These are phyloP conservation scores for Rhincodon typus DNA, from an alignment of 2,797 vertebrate species.

Conservation along the genomic window DNA sequence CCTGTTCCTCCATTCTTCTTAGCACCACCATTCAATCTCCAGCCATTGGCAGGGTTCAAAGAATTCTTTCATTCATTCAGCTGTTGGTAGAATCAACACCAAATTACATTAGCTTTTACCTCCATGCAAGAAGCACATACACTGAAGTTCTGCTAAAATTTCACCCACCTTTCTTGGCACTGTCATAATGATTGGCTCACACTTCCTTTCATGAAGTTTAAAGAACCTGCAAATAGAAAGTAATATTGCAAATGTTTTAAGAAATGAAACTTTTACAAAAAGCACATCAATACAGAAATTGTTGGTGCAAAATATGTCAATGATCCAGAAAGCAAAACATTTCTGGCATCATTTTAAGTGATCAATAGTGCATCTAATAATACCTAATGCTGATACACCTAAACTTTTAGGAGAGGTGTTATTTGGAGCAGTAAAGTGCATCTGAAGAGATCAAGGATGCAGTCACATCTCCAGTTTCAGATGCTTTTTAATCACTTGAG, in stretches of 20 bases:
- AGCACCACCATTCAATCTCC: neutral
- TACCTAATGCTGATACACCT: neutral
- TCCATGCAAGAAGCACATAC: too few species aligned
- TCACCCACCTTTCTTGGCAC: constrained; percentile 88
- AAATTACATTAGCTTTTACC: neutral
- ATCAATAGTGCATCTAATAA: neutral
- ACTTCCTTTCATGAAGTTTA: constrained; percentile 94
- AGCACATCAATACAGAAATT: neutral
- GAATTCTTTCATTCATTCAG: neutral
- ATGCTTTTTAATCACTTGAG: neutral
- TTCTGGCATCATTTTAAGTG: neutral
- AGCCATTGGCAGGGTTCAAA: neutral
- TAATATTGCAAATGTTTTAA: neutral
- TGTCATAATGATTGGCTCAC: constrained; percentile 96
- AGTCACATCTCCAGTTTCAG: neutral
- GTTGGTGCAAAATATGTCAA: neutral
- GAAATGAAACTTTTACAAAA: neutral
- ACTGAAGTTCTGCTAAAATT: neutral
- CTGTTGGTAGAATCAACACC: neutral
- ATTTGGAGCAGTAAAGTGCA: too few species aligned
- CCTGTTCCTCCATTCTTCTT: neutral
- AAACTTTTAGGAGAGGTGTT: too few species aligned
- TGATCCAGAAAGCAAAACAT: neutral
- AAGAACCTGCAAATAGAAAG: constrained; percentile 69
- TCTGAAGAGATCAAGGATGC: neutral